Conservation (phyloP, 2,113 vertebrate species). For the Eonycteris spelaea region DNA sequence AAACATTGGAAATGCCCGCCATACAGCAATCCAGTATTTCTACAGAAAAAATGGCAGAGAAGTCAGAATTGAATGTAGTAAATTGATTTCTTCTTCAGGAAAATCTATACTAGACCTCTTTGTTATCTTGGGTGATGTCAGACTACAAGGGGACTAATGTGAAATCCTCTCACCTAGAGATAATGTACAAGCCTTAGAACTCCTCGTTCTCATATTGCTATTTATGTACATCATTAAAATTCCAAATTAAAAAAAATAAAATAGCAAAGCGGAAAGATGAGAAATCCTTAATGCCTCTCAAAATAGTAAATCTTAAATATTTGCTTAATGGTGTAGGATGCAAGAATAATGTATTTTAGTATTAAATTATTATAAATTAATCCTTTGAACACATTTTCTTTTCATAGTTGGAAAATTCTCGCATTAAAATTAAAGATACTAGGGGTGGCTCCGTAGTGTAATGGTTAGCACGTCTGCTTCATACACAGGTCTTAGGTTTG, state of each 20-base stretch:
- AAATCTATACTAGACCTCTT: conserved; percentile 48
- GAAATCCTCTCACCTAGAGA: conserved; percentile 65
- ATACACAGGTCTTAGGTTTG: too few species aligned
- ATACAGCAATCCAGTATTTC: conserved; percentile 68
- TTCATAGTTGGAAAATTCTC: neutral
- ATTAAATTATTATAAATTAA: neutral
- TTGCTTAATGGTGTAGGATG: neutral
- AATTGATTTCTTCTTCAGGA: conserved; percentile 76
- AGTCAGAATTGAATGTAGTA: conserved; percentile 74
- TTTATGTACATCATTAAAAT: conserved; percentile 84
- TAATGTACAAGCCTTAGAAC: conserved; percentile 74
- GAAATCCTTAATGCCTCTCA: neutral
- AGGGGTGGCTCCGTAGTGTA: neutral
- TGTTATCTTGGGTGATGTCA: conserved; percentile 49
- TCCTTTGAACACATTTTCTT: neutral
- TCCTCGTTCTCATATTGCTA: conserved; percentile 72
- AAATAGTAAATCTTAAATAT: neutral
- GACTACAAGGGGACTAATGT: conserved; percentile 50
- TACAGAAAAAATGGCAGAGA: conserved; percentile 55
- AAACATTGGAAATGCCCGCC: conserved; percentile 65
- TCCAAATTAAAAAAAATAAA: conserved; percentile 51
- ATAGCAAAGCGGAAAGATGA: neutral
- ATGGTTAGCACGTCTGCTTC: too few species aligned
- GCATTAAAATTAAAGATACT: neutral
- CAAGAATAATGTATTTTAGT: neutral